Evolutionary conservation across 1,140 invertebrate species (phyloP), one percentile per base, ranked within the genome.

Genomic region (Drosophila albomicans): DNA sequence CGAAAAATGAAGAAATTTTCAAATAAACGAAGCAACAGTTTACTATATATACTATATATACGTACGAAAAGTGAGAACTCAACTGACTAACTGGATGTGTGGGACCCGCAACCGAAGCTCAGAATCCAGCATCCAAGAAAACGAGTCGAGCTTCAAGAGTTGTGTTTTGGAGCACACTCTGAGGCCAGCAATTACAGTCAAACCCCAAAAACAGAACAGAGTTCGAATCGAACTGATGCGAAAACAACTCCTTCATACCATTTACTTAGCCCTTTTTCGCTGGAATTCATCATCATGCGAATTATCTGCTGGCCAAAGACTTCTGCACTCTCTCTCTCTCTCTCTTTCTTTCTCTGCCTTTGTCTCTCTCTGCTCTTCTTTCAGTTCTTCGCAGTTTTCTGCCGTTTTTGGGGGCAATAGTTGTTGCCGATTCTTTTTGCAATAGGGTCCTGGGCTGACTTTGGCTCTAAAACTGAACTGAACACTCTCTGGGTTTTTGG

Each of bases 1-100:
- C 85, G 68, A 89, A 89, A 89, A 90, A 89, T 89, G 86, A 89
- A 89, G 85, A 89, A 89, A 89, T 89, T 89, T 89, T 89, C 85
- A 89, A 89, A 89, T 89, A 89, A 89, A 89, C 81, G 78, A 89
- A 89, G 75, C 72, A 45, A 71, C 78, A 84, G 48, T 65, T 63
- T 38, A 38, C 20, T 79, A 75, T 75, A 81, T 56, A 25, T 25
- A 25, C 20, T 25, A 25, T 25, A 25, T 25, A 25, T 25, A 25
- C 20, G 20, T 25, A 25, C 20, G 20, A 86, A 87, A 86, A 89
- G 86, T 90, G 86, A 89, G 85, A 89, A 89, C 85, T 89, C 84
- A 88, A 88, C 84, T 88, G 66, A 69, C 72, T 66, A 59, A 84
- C 69, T 59, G 87, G 77, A 79, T 79, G 79, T 86, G 84, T 86